A percentile compares a stretch with the other conserved stretches of the same genome.
Evolutionary conservation across 2,113 vertebrate species (phyloP).

Genomic region (Rhinichthys klamathensis): DNA sequence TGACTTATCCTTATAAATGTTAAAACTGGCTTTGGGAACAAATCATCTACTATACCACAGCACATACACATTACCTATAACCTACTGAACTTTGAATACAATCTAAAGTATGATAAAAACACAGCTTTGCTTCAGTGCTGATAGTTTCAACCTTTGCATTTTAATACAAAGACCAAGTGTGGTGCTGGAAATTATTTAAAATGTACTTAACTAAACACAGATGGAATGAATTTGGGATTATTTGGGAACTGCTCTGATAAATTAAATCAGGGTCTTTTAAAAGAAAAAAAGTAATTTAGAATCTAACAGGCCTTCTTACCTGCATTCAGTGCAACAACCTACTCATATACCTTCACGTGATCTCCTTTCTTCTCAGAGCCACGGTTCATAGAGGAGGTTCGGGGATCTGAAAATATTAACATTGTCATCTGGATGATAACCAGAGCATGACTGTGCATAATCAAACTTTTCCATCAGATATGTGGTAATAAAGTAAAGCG

Average conservation of each 20-base stretch:
- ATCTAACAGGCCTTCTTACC: neutral
- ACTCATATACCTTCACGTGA: neutral
- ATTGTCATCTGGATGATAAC: neutral
- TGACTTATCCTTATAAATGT: neutral
- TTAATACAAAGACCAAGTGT: neutral
- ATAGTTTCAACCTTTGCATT: conserved; percentile 26
- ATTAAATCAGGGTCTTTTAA: neutral
- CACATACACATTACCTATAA: conserved; percentile 26
- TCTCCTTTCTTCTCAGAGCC: neutral
- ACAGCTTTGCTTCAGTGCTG: conserved; percentile 8
- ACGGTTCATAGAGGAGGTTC: neutral
- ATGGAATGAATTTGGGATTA: neutral
- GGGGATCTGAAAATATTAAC: neutral
- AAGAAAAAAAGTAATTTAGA: neutral
- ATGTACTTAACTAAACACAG: neutral
- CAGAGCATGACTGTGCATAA: conserved; percentile 32
- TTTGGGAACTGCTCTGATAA: neutral
- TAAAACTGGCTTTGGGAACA: conserved; percentile 19
- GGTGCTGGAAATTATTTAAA: neutral
- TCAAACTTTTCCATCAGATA: conserved; percentile 5
- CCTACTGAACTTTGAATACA: conserved; percentile 1
- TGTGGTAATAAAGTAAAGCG: conserved; percentile 24
- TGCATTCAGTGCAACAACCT: conserved; percentile 7
- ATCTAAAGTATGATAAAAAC: conserved; percentile 23
- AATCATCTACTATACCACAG: conserved; percentile 9